Base-by-base conservation (phyloP, 23 tunicate genomes). In the Corella eumyota region DNA sequence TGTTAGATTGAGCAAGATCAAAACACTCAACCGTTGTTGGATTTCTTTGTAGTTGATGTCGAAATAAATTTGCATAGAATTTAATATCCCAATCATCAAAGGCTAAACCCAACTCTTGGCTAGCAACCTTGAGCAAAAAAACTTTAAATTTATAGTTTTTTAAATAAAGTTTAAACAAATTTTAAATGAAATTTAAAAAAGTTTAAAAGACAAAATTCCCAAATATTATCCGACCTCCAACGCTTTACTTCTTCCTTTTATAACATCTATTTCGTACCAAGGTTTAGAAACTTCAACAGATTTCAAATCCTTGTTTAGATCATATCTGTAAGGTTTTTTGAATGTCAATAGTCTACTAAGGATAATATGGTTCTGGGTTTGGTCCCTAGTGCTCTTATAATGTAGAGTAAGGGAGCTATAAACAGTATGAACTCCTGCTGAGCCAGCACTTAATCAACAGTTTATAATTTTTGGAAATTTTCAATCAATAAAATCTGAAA, bases 1-100 rank as follows among this genome's bases (percentile, higher is more conserved):
- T 84, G 83, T 84, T 84, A 9, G 94, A 84, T 32, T 84, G 94
- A 17, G 94, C 94, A 6, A 84, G 68, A 57, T 84, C 94, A 53
- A 84, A 84, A 56, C 94, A 84, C 57, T 84, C 94, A 0, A 84
- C 94, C 24, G 83, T 47, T 7, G 94, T 84, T 2, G 94, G 94
- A 52, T 84, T 84, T 62, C 80, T 45, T 19, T 68, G 61, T 40
- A 84, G 38, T 26, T 64, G 37, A 45, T 58, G 50, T 32, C 64
- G 65, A 38, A 84, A 84, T 31, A 84, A 50, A 34, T 84, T 51
- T 0, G 83, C 48, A 68, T 84, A 84, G 50, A 84, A 75, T 50
- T 75, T 69, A n/a, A 84, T 61, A 52, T 84, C 94, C 72, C 80
- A 77, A 56, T 84, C 83, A 55, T 84, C 94, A 52, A 84, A 74